phyloP scores from a whole-genome alignment of 2,797 vertebrate genomes.

The Epinephelus malabaricus region DNA sequence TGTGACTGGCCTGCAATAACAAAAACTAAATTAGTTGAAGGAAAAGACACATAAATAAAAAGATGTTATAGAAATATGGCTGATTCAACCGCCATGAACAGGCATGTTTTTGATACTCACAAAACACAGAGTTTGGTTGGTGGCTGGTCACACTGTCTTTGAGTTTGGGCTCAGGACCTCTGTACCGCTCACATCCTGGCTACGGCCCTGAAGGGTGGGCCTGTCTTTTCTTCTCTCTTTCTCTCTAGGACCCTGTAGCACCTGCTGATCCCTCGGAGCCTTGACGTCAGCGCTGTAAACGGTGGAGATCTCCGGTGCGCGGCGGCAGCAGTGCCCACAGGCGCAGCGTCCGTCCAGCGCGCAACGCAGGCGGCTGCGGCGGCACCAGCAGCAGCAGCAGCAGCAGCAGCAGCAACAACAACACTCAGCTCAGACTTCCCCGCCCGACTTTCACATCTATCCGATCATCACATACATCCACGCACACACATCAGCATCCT shows the following conservation, averaged over 20 bases:
- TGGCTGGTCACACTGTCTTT: no score
- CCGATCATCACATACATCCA: background rate
- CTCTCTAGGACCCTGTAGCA: slow-evolving; percentile 71
- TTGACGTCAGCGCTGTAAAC: slow-evolving; percentile 74
- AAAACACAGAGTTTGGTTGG: background rate
- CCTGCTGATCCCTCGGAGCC: slow-evolving; percentile 56
- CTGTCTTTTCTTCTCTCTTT: background rate
- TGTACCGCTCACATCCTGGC: no score
- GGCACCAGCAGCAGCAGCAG: slow-evolving; percentile 21
- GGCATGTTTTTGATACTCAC: background rate
- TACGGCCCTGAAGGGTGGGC: fast-evolving
- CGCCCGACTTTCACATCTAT: background rate
- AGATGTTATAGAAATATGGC: background rate
- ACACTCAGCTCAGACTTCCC: background rate
- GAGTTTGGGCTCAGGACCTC: background rate
- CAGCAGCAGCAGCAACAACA: slow-evolving; percentile 8
- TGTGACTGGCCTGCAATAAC: no score
- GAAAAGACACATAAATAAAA: no score
- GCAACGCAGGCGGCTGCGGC: slow-evolving; percentile 52
- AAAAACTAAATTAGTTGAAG: no score
- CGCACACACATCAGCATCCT: background rate
- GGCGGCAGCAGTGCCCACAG: slow-evolving; percentile 57
- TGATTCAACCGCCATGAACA: background rate
- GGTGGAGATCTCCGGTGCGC: slow-evolving; percentile 60
- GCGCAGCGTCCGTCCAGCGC: slow-evolving; percentile 66